Evolutionary conservation across 2,113 vertebrate species (phyloP).

Genomic region (Naja naja): DNA sequence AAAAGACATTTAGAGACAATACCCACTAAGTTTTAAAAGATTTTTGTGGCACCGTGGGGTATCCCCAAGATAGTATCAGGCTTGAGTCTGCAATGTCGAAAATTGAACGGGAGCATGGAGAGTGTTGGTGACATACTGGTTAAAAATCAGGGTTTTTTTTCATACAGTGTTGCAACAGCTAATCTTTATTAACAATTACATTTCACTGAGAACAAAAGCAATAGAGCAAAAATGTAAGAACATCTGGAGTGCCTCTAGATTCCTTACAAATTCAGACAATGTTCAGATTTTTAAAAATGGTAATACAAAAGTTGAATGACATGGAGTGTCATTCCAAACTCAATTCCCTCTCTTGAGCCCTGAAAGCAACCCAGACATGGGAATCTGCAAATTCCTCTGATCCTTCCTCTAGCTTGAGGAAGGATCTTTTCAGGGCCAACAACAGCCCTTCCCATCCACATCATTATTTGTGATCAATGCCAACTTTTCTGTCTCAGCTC

Average conservation of each 20-base stretch:
- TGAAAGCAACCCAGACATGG: not conserved
- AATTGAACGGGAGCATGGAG: not conserved
- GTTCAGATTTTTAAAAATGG: not conserved
- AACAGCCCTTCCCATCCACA: not conserved
- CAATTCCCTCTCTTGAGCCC: not conserved
- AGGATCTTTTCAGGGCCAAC: not conserved
- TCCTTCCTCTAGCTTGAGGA: not conserved
- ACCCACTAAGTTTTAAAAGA: not conserved
- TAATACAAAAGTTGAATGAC: not conserved
- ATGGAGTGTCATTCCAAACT: not conserved
- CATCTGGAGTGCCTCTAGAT: not conserved
- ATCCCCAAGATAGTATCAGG: not conserved
- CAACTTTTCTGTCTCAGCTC: not conserved
- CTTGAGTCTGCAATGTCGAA: not conserved
- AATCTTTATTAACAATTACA: not conserved
- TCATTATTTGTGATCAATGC: not conserved
- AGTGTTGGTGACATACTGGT: not conserved
- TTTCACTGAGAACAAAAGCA: not conserved
- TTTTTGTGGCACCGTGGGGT: not conserved
- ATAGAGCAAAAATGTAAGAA: not conserved
- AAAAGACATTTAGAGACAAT: not conserved
- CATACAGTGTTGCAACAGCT: not conserved
- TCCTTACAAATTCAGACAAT: not conserved
- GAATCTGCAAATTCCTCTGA: not conserved
- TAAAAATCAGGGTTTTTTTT: not conserved